Evolutionary conservation across 2,797 vertebrate genomes (phyloP), one percentile per base, ranked within the genome.

Genomic region (Pipistrellus pipistrellus): DNA sequence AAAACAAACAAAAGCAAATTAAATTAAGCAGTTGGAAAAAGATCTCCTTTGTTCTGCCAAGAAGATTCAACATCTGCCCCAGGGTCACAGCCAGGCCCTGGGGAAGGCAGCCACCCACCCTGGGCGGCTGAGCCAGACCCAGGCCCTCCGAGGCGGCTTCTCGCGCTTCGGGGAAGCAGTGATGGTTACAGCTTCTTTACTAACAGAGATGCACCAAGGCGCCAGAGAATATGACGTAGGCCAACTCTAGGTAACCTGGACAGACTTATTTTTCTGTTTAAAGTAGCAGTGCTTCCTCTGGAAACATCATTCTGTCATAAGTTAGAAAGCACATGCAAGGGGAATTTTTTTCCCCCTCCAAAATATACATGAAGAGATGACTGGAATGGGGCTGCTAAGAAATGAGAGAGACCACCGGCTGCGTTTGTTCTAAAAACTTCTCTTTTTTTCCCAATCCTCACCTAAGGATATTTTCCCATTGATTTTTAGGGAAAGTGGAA

Each of bases 1-100:
- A 55, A 35, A 6, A 30, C 4, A 21, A 21, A 76, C 32, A 32
- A 91, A 85, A 82, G 38, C 81, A 81, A 85, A 90, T 83, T 93
- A 96, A 97, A 91, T 86, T 71, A 90, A 93, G 85, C 46, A 95
- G 80, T 46, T 88, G 78, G 68, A 25, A 90, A 96, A 96, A 91
- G 14, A 88, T 80, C 71, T 55, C 48, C 77, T 95, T 96, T 96
- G 90, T 96, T 97, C 77, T 93, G 53, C 62, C 35, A 48, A 77
- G 84, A 91, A 84, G 51, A 94, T 27, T 89, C 18, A 86, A 27
- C 3, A 9, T 59, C 15, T 64, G 66, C 41, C 72, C n/a, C 9
- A 27, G 8, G 25, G 53, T 62, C 62, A 32, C 21, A 66, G 73
- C 8, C 44, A 51, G 4, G 14, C 57, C 66, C 32, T 62, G 32